Conservation (phyloP, 37 sponge, comb jelly and placozoan genomes). For the Tethya wilhelma region DNA sequence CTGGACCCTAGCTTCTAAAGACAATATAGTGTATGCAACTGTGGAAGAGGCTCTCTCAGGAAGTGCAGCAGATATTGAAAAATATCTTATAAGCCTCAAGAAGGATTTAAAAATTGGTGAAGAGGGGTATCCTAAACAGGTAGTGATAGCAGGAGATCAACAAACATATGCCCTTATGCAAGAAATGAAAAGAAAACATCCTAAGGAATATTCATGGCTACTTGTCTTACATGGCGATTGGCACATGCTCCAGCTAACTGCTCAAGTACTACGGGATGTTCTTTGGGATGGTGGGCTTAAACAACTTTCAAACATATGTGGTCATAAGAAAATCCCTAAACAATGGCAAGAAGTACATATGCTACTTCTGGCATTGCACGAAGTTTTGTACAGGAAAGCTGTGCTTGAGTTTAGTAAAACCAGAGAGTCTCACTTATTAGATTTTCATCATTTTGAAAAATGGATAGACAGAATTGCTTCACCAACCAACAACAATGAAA, state of each 20-base stretch:
- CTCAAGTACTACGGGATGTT: constrained; percentile 4
- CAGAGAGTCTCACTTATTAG: no score
- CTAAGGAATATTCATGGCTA: neutral
- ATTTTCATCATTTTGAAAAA: neutral
- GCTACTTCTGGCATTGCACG: neutral
- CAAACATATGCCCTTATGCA: constrained; percentile 4
- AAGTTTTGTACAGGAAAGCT: neutral
- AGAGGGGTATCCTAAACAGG: neutral
- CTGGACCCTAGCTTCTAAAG: neutral
- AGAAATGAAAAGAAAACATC: neutral
- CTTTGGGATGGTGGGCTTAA: constrained; percentile 17
- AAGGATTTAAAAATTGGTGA: neutral
- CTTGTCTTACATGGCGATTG: constrained; percentile 5
- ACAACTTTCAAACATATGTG: constrained; percentile 1
- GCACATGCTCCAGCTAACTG: constrained; percentile 1
- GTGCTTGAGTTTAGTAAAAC: no score
- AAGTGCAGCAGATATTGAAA: constrained; percentile 2
- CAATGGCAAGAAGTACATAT: constrained; percentile 29
- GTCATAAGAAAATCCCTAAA: neutral
- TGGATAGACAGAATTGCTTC: neutral
- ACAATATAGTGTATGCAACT: constrained; percentile 18
- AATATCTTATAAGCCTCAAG: neutral
- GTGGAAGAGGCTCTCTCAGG: constrained; percentile 5
- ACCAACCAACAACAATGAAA: constrained; percentile 1
- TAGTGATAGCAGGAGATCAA: constrained; percentile 1